These are phyloP conservation scores for Holothuria leucospilota DNA, from an alignment of 53 echinoderm and acorn worm genomes.

Conservation along the genomic window DNA sequence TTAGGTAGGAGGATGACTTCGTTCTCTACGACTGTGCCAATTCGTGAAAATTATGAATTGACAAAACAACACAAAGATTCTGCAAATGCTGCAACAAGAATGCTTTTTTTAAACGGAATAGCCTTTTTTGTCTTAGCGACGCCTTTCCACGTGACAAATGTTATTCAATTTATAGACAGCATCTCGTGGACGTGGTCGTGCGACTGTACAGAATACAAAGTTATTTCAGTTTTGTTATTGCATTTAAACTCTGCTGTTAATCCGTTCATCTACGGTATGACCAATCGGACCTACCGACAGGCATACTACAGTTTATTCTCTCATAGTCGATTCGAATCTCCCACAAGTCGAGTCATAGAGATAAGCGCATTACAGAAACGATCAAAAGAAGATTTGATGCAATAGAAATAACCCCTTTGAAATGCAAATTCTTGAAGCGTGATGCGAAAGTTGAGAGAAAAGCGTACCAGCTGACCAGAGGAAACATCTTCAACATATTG, in stretches of 20 bases:
- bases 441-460: too few species aligned
- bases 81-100: conserved; percentile 2
- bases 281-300: neutral
- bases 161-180: neutral
- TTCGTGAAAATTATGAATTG: neutral
- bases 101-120: conserved; percentile 7
- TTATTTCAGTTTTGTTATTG: neutral
- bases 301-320: neutral
- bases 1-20: neutral
- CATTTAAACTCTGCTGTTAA: conserved; percentile 7
- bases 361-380: too few species aligned
- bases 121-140: conserved; percentile 3
- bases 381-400: too few species aligned
- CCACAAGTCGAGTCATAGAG: too few species aligned
- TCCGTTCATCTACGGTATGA: too few species aligned
- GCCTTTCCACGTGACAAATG: neutral
- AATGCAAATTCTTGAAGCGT: too few species aligned
- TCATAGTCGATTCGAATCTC: neutral
- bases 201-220: neutral
- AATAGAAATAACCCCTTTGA: too few species aligned
- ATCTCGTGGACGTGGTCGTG: neutral
- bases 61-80: neutral
- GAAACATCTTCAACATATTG: too few species aligned
- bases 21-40: neutral
- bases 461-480: too few species aligned